A percentile compares a stretch with the other conserved stretches of the same genome.
These are phyloP conservation scores for Serinus canaria DNA, from an alignment of 2,113 vertebrate genomes.

Conservation along the genomic window DNA sequence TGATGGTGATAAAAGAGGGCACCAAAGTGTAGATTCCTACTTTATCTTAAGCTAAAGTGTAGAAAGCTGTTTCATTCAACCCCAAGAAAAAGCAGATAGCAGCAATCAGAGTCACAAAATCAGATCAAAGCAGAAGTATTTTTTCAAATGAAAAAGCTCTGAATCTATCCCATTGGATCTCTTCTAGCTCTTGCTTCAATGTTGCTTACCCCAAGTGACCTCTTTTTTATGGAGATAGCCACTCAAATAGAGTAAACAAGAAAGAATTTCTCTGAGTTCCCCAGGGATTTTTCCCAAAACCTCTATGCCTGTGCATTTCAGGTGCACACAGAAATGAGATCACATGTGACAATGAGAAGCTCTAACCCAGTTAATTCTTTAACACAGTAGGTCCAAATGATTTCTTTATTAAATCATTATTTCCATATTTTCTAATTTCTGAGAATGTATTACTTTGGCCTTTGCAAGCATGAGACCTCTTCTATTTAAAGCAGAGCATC, in stretches of 20 bases:
- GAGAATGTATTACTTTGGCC: constrained; percentile 33
- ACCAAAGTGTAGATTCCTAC: background rate
- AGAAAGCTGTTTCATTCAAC: background rate
- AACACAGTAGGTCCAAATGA: background rate
- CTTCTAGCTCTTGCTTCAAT: background rate
- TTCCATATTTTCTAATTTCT: background rate
- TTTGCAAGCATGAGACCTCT: constrained; percentile 29
- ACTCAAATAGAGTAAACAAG: background rate
- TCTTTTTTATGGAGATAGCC: background rate
- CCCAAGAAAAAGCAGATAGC: background rate
- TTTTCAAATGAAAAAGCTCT: background rate
- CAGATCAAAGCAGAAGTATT: background rate
- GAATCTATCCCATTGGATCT: background rate
- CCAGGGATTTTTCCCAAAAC: background rate
- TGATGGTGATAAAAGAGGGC: background rate
- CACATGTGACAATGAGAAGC: background rate
- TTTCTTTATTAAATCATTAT: background rate
- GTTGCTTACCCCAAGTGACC: background rate
- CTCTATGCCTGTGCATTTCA: background rate
- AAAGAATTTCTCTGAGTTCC: background rate
- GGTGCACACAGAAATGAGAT: background rate
- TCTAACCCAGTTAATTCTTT: background rate
- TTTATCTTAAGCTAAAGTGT: background rate
- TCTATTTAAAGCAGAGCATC: constrained; percentile 64
- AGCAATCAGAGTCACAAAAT: background rate